Evolutionary conservation across 1,140 invertebrate genomes (phyloP).

Genomic region (Drosophila burlai): DNA sequence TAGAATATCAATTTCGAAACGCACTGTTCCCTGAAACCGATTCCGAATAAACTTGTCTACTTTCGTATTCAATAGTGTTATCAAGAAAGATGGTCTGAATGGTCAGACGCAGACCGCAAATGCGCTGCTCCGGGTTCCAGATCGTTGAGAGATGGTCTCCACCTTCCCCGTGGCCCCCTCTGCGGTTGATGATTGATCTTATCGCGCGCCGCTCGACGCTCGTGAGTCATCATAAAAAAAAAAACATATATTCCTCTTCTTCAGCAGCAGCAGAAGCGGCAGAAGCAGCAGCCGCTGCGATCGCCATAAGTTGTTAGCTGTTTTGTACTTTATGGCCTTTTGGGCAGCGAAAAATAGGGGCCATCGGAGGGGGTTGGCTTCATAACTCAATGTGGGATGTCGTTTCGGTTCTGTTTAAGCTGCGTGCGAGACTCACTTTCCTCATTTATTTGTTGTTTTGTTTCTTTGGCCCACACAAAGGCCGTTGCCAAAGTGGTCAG

Average conservation of each 20-base stretch:
- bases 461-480: slow-evolving; percentile 63
- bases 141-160: slow-evolving; percentile 32
- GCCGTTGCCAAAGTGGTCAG: slow-evolving; percentile 47
- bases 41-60: slow-evolving; percentile 73
- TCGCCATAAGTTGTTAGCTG: slow-evolving; percentile 76
- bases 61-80: slow-evolving; percentile 82
- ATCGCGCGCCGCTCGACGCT: slow-evolving; percentile 56
- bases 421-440: slow-evolving; percentile 65
- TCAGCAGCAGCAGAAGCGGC: slow-evolving; percentile 47
- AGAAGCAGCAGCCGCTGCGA: slow-evolving; percentile 54
- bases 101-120: slow-evolving; percentile 47
- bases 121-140: slow-evolving; percentile 18
- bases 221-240: slow-evolving; percentile 74
- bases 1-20: neutral
- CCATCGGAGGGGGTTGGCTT: slow-evolving; percentile 48
- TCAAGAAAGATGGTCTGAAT: slow-evolving; percentile 60
- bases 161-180: slow-evolving; percentile 6
- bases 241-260: slow-evolving; percentile 47
- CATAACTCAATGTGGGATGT: slow-evolving; percentile 75
- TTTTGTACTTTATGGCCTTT: slow-evolving; percentile 74
- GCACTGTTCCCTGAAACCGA: slow-evolving; percentile 23
- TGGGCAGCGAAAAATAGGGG: slow-evolving; percentile 50
- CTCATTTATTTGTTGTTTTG: slow-evolving; percentile 16
- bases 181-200: slow-evolving; percentile 78
- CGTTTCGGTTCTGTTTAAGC: slow-evolving; percentile 60